Evolutionary conservation across 2,113 vertebrate genomes (phyloP), one percentile per base, ranked within the genome.

Genomic region (Gymnocephalus cernua): DNA sequence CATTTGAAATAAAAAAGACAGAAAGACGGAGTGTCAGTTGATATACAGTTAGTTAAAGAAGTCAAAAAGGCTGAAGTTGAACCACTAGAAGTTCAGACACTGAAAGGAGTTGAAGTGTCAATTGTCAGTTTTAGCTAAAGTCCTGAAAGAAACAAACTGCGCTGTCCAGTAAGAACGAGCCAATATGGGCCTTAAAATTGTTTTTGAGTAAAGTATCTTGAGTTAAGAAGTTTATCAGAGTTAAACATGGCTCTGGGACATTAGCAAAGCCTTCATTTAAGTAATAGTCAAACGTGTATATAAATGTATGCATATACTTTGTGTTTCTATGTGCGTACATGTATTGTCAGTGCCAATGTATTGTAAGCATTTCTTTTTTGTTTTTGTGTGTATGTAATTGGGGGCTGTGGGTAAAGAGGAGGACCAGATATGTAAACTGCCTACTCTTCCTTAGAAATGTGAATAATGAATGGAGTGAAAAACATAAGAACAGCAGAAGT

Each of bases 91-190:
- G 6, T 53, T 69, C 3, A 10, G 32, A 19, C 12, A 53, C 48
- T 38, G 27, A 41, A 25, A 14, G 11, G 2, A 62, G 27, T 25
- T 74, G 5, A 48, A 73, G 56, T 72, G 29, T 74, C 12, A 38
- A 13, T 23, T 23, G 11, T 35, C 59, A 0, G 23, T 48, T 65
- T 48, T 27, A 29, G 15, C 25, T 45, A 8, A 45, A 44, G 61
- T 10, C 12, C 65, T 68, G 6, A 21, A 67, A 25, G 3, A 65
- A 41, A 45, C 1, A 3, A 45, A 41, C 38, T 11, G 0, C 29
- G n/a, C n/a, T 53, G 56, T 29, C 45, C 57, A 27, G 45, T 70
- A 15, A 18, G 47, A 53, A 62, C 68, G n/a, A 70, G 64, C 11
- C 8, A 23, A 21, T 16, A 0, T 18, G 3, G 27, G 27, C n/a